Conservation (phyloP, 2,888 invertebrate species). For the Drepana falcataria region DNA sequence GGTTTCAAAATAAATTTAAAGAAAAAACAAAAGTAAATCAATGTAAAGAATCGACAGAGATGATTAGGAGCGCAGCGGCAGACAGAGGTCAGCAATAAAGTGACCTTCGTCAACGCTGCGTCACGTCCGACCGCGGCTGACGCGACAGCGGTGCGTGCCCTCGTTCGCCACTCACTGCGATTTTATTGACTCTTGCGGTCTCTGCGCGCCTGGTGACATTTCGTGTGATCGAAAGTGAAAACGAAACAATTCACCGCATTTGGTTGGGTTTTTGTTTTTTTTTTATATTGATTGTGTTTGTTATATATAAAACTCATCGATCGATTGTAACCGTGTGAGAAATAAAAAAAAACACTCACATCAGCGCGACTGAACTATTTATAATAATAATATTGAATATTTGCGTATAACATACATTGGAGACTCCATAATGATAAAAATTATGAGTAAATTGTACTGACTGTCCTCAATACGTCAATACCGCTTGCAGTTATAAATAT, state of each 20-base stretch:
- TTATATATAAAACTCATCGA: too few relatives aligned
- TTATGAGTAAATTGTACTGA: conserved; percentile 30
- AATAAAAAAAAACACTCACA: not conserved
- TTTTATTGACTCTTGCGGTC: conserved; percentile 76
- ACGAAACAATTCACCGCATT: conserved; percentile 28
- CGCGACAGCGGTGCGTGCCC: conserved; percentile 32
- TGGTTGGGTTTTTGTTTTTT: not conserved
- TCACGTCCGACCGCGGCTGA: conserved; percentile 61
- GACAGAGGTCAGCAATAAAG: conserved; percentile 78
- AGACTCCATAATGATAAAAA: conserved; percentile 14
- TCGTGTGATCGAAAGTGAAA: conserved; percentile 66
- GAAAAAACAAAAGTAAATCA: conserved; percentile 40
- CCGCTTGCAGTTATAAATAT: conserved; percentile 62
- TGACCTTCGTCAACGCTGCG: conserved; percentile 73
- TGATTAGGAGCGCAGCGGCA: conserved; percentile 65
- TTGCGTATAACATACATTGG: not conserved
- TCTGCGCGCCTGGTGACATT: conserved; percentile 63
- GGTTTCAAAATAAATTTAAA: conserved; percentile 15
- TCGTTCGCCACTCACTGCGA: conserved; percentile 49
- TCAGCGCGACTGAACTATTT: too few relatives aligned
- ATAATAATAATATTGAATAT: too few relatives aligned
- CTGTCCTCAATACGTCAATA: conserved; percentile 31
- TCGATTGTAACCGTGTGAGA: not conserved
- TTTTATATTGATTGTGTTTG: too few relatives aligned
- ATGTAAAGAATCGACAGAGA: conserved; percentile 45